Evolutionary conservation across 2,888 invertebrate genomes (phyloP), one percentile per base, ranked within the genome.

Genomic region (Conus canariensis): DNA sequence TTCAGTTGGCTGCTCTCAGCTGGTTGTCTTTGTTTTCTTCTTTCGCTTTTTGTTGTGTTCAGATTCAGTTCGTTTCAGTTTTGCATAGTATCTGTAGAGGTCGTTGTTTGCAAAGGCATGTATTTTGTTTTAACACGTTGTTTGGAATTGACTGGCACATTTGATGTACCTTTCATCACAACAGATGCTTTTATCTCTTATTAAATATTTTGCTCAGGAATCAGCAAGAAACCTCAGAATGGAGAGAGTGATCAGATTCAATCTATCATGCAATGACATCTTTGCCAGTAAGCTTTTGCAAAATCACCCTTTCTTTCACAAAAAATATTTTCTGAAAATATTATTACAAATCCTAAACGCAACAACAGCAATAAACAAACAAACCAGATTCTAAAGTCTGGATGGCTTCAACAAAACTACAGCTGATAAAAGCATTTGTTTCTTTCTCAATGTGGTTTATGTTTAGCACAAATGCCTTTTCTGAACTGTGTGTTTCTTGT

Each of bases 111-210:
- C 10, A 19, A 22, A 45, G 30, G 82, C 25, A 25, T 83, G 82
- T 25, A 1, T 14, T 83, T 83, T 25, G 60, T 12, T 60, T 60
- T 64, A 85, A n/a, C n/a, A 58, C n/a, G 22, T n/a, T 60, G 85
- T 60, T 60, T 85, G 85, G n/a, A 14, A 7, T 25, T 83, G 19
- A 58, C 58, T 83, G 82, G 58, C 82, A 83, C 9, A 5, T 58
- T 83, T 80, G 30, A 6, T 80, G 25, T 74, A n/a, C 30, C 9
- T 80, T 80, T 80, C 25, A 30, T 10, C 25, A 77, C 77, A 25
- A 85, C 85, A 85, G n/a, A 85, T 85, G 85, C 85, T 85, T 85
- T 85, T 85, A 25, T 64, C 64, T n/a, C 9, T 19, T 80, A 10
- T 30, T 10, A 30, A 80, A 19, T 19, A 14, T 45, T 80, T 80